phyloP scores from a whole-genome alignment of 2,888 invertebrate genomes.

The Aethes cnicana region DNA sequence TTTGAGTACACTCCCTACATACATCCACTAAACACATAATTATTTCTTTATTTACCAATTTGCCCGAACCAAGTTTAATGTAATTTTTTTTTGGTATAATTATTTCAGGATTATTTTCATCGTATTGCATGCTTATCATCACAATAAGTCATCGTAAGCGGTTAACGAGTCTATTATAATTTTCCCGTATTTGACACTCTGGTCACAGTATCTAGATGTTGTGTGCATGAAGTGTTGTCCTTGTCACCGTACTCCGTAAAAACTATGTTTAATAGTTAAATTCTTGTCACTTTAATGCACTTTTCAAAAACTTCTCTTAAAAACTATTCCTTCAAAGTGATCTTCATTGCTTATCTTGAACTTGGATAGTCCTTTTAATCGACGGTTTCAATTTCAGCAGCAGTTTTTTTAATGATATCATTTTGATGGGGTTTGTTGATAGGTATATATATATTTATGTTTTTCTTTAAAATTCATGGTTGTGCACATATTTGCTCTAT shows the following conservation, averaged over 20 bases:
- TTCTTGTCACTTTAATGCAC: slow-evolving; percentile 1
- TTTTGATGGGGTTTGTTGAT: too few species aligned
- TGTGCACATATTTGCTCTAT: too few species aligned
- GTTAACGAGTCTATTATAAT: slow-evolving; percentile 66
- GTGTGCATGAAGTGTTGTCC: slow-evolving; percentile 32
- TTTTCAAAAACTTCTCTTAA: too few species aligned
- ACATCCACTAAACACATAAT: not conserved
- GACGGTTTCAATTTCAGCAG: too few species aligned
- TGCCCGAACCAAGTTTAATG: slow-evolving; percentile 11
- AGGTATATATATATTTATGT: not conserved
- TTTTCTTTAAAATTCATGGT: too few species aligned
- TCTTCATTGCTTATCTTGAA: too few species aligned
- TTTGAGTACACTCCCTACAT: not conserved
- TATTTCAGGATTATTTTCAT: slow-evolving; percentile 15
- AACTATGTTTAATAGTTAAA: slow-evolving; percentile 22
- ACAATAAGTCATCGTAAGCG: slow-evolving; percentile 76
- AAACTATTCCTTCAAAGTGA: too few species aligned
- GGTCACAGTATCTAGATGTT: slow-evolving; percentile 33
- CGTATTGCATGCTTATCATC: slow-evolving; percentile 62
- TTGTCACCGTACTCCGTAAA: slow-evolving; percentile 10
- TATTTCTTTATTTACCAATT: slow-evolving; percentile 3
- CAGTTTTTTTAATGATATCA: too few species aligned
- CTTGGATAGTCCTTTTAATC: too few species aligned
- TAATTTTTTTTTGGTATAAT: slow-evolving; percentile 3
- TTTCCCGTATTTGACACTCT: slow-evolving; percentile 66